Base-by-base conservation (phyloP, 2,888 invertebrate genomes). In the Ariolimax columbianus region DNA sequence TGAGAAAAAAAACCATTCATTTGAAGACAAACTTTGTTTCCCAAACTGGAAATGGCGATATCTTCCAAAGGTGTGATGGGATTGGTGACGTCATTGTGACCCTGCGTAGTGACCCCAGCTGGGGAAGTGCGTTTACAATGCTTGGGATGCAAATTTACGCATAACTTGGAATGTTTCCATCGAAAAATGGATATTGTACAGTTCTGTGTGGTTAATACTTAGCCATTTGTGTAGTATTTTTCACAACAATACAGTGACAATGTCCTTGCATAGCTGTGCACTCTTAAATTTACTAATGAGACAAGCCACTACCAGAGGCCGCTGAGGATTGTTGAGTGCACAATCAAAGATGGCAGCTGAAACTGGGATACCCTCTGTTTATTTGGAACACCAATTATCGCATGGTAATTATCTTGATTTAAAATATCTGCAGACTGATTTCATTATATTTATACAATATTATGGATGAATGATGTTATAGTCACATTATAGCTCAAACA, bases 301-400 rank as follows among this genome's bases (percentile, higher is more conserved):
- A 75, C 85, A 88, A 88, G 87, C 88, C 87, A 89, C 88, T 88
- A 89, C 90, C 85, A 91, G 90, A 90, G 90, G 90, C 91, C 91
- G 90, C 91, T 90, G 87, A 89, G 88, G 89, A 88, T 90, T 89
- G 90, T 89, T 89, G 88, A 89, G 85, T 86, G 87, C 87, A 87
- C 87, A 87, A 91, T 92, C 90, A 90, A 92, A 92, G 90, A 92
- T 92, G 92, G 92, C 91, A 90, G 91, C 90, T 86, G 78, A 86
- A 87, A 88, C 89, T 89, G 91, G 92, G 91, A 88, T 91, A 90
- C 90, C 90, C 90, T 90, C 91, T 89, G 91, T 90, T 91, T 89
- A 89, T 89, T 89, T 89, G 86, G 88, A 88, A 77, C 86, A 87
- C 86, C 86, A 87, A 77, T 86, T 81, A 85, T 83, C 86, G 80